A percentile compares a stretch with the other conserved stretches of the same genome.
Conservation (phyloP, 2,888 invertebrate genomes). For the Coecobrya sp. region DNA sequence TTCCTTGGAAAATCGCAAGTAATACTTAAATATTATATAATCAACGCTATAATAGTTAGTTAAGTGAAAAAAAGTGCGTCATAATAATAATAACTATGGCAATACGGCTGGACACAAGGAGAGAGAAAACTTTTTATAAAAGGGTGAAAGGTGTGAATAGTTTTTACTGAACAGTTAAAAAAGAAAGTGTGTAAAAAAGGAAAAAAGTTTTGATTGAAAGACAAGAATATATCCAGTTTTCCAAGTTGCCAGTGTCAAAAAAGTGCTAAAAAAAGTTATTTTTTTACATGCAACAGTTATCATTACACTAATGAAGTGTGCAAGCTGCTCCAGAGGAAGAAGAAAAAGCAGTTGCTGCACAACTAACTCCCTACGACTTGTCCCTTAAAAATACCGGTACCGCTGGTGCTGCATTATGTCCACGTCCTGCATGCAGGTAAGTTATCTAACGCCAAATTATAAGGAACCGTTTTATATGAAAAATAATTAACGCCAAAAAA, state of each 20-base stretch:
- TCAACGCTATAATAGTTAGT: not conserved
- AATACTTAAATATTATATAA: not conserved
- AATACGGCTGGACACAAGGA: not conserved
- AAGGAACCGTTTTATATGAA: too few species aligned
- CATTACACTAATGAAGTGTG: slow-evolving; percentile 78
- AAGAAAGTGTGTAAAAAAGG: too few species aligned
- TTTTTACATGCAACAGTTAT: slow-evolving; percentile 76
- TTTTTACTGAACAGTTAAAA: not conserved
- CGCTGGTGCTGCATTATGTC: slow-evolving; percentile 79
- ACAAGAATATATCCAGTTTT: not conserved
- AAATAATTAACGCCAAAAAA: too few species aligned
- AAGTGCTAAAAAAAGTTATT: slow-evolving; percentile 51
- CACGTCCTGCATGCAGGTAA: slow-evolving; percentile 81
- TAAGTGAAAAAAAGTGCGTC: not conserved
- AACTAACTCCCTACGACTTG: slow-evolving; percentile 47
- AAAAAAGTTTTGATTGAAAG: not conserved
- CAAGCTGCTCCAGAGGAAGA: slow-evolving; percentile 74
- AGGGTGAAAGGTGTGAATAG: not conserved
- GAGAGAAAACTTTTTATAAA: not conserved
- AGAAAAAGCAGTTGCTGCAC: slow-evolving; percentile 77
- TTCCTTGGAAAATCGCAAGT: too few species aligned
- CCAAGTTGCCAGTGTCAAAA: slow-evolving; percentile 34
- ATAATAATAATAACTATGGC: not conserved
- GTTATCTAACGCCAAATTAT: too few species aligned
- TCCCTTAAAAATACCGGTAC: slow-evolving; percentile 75